phyloP scores from a whole-genome alignment of 2,888 invertebrate species.

The Congeria kusceri region DNA sequence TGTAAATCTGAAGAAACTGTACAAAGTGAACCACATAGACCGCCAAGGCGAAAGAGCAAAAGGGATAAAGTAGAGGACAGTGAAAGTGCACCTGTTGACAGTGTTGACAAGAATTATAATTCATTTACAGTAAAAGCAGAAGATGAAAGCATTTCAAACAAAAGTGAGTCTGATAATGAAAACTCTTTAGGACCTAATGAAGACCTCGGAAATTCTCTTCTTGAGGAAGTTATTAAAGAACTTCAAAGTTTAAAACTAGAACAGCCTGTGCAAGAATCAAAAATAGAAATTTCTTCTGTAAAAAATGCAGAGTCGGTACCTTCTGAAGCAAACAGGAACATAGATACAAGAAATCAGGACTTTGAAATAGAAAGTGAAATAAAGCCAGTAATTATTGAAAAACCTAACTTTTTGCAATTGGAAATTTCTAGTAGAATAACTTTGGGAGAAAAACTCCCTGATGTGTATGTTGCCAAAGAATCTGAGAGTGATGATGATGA shows the following conservation, averaged over 20 bases:
- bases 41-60: no score
- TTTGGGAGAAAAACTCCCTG: no score
- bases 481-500: constrained; percentile 47
- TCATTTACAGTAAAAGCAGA: no score
- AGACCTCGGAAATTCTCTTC: constrained; percentile 43
- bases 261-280: constrained; percentile 22
- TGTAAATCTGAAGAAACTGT: no score
- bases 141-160: no score
- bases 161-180: no score
- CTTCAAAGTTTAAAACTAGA: constrained; percentile 37
- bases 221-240: constrained; percentile 50
- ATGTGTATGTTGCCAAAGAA: constrained; percentile 20
- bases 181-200: no score
- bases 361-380: constrained; percentile 53
- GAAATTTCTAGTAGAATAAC: no score
- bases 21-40: no score
- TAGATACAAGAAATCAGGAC: constrained; percentile 4
- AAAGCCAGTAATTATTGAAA: constrained; percentile 38
- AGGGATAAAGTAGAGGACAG: no score
- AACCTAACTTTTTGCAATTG: not conserved
- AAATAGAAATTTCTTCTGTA: constrained; percentile 24
- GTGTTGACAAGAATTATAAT: no score
- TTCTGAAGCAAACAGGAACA: not conserved
- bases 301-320: constrained; percentile 29
- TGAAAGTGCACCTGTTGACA: no score